A percentile compares a stretch with the other conserved stretches of the same genome.
Evolutionary conservation across 2,113 vertebrate species (phyloP).

Genomic region (Onychostruthus taczanowskii): DNA sequence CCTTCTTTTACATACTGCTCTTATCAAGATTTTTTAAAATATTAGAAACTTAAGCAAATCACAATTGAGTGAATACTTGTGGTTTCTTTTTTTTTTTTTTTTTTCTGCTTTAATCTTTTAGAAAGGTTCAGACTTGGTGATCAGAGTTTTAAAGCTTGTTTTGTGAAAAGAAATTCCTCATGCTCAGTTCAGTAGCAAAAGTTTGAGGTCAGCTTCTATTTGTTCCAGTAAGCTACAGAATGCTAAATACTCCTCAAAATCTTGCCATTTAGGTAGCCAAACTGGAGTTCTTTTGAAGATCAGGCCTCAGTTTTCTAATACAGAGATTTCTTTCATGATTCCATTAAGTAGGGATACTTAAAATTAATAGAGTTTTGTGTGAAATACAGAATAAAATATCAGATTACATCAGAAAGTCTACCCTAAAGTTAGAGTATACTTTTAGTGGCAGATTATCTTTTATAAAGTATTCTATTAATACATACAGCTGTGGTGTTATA

Average conservation of each 20-base stretch:
- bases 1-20: neutral
- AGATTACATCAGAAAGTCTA: neutral
- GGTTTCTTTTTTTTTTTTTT: neutral
- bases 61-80: neutral
- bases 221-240: neutral
- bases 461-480: neutral
- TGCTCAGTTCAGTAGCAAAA: neutral
- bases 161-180: neutral
- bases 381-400: neutral
- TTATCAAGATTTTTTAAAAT: neutral
- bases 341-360: neutral
- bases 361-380: neutral
- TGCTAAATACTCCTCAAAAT: neutral
- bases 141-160: neutral
- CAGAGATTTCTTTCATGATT: neutral
- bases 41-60: neutral
- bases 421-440: neutral
- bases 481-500: neutral
- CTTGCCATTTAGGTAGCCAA: neutral
- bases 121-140: neutral
- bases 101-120: neutral
- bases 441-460: neutral
- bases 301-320: neutral
- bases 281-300: neutral
- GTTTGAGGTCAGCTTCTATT: neutral